Evolutionary conservation across 1,140 invertebrate species (phyloP), one percentile per base, ranked within the genome.

Genomic region (Ganaspis sp.): DNA sequence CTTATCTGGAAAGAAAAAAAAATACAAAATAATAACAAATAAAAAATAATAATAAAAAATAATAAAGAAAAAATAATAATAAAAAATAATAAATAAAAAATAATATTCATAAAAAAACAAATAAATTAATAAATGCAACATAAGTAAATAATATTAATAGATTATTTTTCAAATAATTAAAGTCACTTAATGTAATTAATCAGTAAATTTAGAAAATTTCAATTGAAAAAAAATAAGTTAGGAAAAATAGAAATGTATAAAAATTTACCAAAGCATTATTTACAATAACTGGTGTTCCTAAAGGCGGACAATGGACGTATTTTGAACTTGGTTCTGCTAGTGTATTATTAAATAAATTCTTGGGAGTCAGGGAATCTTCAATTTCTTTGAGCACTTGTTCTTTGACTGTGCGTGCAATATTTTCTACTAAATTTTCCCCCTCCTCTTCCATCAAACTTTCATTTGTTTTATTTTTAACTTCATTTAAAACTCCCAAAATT

Each of bases 221-320:
- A 34, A 9, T 15, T 34, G 9, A 72, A n/a, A n/a, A n/a, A n/a
- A n/a, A n/a, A n/a, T n/a, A n/a, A n/a, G n/a, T n/a, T n/a, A n/a
- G n/a, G n/a, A n/a, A n/a, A n/a, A n/a, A n/a, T n/a, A n/a, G n/a
- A n/a, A n/a, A n/a, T n/a, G n/a, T n/a, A n/a, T n/a, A n/a, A n/a
- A n/a, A n/a, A n/a, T n/a, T 78, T 72, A 84, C 83, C 76, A 86
- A 70, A 49, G 64, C 82, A 38, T 75, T 75, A 42, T 83, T 72
- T 2, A 37, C 38, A 21, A 86, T 71, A n/a, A 86, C 29, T 9
- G 85, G 85, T n/a, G 83, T 58, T 6, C 85, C 85, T n/a, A 86
- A 70, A 9, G 85, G 83, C 23, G 85, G 85, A 79, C 85, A 86
- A 17, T 75, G 23, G 1, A 74, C 49, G 23, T 85, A 74, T 29